Base-by-base conservation (phyloP, 2,888 invertebrate species). In the Drosophila hamatofila region DNA sequence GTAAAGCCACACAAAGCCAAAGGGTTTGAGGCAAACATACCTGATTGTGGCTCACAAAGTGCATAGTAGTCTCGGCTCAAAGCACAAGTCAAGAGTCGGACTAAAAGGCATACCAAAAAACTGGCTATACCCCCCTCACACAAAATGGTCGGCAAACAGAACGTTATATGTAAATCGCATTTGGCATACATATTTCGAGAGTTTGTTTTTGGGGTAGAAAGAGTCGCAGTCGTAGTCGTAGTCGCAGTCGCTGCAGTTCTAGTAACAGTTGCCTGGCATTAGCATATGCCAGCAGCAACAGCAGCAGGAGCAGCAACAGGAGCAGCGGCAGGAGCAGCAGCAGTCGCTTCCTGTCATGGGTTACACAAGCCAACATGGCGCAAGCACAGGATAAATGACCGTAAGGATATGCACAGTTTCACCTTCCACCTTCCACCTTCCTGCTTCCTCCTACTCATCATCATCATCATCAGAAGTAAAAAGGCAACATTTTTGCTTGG, bases 111-210 rank as follows among this genome's bases (percentile, higher is more conserved):
- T 84, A 76, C 89, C 89, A 21, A 25, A 75, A 70, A 60, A 39
- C 23, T 37, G 37, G 12, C 54, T 25, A 3, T 35, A 33, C 21
- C 18, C 25, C 18, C n/a, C 18, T 5, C 8, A n/a, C n/a, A 8
- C 21, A 21, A 21, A 23, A 16, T 21, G 51, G 25, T 37, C 12
- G 64, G 67, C 18, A 69, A 59, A 41, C 54, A 70, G 80, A 72
- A 73, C 87, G 89, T 83, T 85, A 83, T 85, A 85, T 89, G 84
- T 84, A 85, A 85, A 89, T 89, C 88, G 79, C 87, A 85, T 85
- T 81, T 85, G 89, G 79, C 81, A 87, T 83, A 85, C 81, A 85
- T 89, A 79, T 87, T 83, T 84, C 68, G 81, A 58, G 78, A 74
- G 88, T 74, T 79, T 84, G 85, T 81, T 81, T 54, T 30, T 35